Percentiles rank a stretch among this genome's conserved stretches.
These are phyloP conservation scores for Dione vanillae DNA, from an alignment of 2,888 invertebrate species.

Conservation along the genomic window DNA sequence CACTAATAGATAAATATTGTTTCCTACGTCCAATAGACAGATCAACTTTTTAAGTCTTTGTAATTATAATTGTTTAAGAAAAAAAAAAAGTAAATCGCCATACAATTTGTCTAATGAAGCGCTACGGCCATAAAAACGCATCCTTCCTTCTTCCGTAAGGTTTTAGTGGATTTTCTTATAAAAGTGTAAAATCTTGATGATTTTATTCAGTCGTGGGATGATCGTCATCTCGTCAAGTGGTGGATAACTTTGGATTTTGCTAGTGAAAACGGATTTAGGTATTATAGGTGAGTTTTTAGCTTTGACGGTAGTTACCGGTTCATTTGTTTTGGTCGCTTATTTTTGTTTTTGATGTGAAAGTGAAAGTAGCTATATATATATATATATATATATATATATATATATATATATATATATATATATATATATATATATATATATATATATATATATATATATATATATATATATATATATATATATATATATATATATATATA, in stretches of 20 bases:
- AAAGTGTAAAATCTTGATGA: conserved; percentile 57
- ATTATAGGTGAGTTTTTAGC: conserved; percentile 27
- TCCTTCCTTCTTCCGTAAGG: conserved; percentile 79
- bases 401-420: too few species aligned
- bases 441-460: too few species aligned
- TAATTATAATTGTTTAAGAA: not conserved
- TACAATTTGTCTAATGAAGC: conserved; percentile 75
- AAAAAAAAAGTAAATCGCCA: conserved; percentile 43
- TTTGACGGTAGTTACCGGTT: too few species aligned
- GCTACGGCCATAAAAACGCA: conserved; percentile 67
- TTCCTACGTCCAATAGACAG: not conserved
- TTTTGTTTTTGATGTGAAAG: too few species aligned
- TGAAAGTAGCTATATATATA: too few species aligned
- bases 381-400: too few species aligned
- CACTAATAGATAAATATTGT: not conserved
- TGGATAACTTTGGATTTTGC: conserved; percentile 37
- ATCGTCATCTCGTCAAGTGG: conserved; percentile 54
- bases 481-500: too few species aligned
- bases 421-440: too few species aligned
- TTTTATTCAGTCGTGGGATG: conserved; percentile 64
- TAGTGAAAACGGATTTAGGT: conserved; percentile 32
- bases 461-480: too few species aligned
- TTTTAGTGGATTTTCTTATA: conserved; percentile 64
- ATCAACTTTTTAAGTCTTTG: not conserved
- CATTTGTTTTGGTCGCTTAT: too few species aligned